Percentiles rank a stretch among this genome's conserved stretches.
Conservation (phyloP, 2,888 invertebrate species). For the Argynnis bischoffii region DNA sequence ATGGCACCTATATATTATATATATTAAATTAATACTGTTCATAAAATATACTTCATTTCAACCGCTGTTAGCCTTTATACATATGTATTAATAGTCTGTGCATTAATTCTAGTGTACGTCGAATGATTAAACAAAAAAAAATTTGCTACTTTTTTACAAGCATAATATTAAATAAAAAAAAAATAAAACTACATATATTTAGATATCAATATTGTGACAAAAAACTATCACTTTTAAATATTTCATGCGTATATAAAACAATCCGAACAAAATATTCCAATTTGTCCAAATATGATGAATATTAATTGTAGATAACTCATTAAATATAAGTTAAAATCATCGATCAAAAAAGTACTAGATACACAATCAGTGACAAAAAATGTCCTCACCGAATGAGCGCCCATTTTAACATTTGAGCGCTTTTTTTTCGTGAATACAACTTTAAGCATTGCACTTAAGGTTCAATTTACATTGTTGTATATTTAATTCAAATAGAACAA, state of each 20-base stretch:
- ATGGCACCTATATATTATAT: slow-evolving; percentile 26
- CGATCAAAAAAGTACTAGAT: too few species aligned
- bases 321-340: too few species aligned
- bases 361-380: too few species aligned
- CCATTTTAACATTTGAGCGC: too few species aligned
- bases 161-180: neutral
- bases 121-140: neutral
- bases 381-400: too few species aligned
- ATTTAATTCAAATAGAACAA: too few species aligned
- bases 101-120: neutral
- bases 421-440: too few species aligned
- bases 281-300: too few species aligned
- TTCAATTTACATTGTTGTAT: too few species aligned
- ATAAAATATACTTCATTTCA: slow-evolving; percentile 16
- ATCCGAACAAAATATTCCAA: too few species aligned
- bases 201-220: slow-evolving; percentile 5
- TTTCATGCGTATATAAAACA: neutral
- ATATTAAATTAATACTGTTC: slow-evolving; percentile 29
- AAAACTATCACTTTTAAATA: neutral
- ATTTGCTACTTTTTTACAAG: neutral
- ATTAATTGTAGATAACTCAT: too few species aligned
- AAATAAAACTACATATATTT: neutral
- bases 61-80: neutral
- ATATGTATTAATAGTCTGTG: slow-evolving; percentile 1
- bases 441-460: too few species aligned